phyloP scores from a whole-genome alignment of 1,140 invertebrate genomes.

The Ips typographus region DNA sequence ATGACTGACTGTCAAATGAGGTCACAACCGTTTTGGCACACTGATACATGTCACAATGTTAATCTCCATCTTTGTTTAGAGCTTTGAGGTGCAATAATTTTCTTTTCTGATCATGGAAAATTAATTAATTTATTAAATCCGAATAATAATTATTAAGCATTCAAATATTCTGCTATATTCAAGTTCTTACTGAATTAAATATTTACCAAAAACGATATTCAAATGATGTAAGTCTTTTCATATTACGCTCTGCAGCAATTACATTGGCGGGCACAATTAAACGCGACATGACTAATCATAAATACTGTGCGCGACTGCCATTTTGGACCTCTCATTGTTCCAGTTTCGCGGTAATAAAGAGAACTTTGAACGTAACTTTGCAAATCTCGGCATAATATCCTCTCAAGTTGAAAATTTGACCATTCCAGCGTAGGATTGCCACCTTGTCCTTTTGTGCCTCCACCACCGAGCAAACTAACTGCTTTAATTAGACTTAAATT shows the following conservation, averaged over 20 bases:
- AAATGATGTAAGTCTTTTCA: no score
- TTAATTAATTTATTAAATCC: no score
- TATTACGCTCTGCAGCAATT: background rate
- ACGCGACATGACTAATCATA: background rate
- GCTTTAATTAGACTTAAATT: constrained; percentile 30
- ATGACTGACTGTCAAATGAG: no score
- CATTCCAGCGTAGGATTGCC: constrained; percentile 16
- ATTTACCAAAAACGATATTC: no score
- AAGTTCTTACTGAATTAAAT: no score
- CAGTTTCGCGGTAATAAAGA: constrained; percentile 1
- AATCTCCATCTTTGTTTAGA: no score
- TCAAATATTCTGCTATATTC: no score
- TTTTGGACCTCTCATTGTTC: constrained; percentile 3
- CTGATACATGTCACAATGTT: no score
- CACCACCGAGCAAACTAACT: constrained; percentile 18
- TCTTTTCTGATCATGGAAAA: no score
- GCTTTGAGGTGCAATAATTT: no score
- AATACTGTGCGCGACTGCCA: background rate
- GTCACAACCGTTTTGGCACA: no score
- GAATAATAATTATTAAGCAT: no score
- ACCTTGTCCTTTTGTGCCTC: constrained; percentile 20
- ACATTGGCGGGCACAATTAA: background rate
- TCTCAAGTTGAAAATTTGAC: constrained; percentile 18
- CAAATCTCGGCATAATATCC: constrained; percentile 22
- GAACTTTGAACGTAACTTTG: constrained; percentile 19